Base-by-base conservation (phyloP, 2,113 vertebrate species). In the Arenaria interpres region DNA sequence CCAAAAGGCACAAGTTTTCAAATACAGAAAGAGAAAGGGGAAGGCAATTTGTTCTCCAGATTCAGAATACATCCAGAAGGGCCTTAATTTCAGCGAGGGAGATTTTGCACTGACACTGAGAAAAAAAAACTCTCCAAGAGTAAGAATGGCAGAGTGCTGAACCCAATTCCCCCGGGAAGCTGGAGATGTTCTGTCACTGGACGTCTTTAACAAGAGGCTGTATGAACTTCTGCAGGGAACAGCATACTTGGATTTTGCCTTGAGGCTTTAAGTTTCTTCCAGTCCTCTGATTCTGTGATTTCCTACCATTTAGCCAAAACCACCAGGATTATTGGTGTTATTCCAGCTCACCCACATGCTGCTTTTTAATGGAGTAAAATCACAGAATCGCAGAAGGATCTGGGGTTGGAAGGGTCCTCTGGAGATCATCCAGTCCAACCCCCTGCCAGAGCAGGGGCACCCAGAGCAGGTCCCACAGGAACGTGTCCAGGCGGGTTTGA, bases 211-310 rank as follows among this genome's bases (percentile, higher is more conserved):
- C 48, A 86, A 94, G 67, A 50, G 30, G 9, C 17, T 87, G 2
- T 68, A 43, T 78, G 71, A 76, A 60, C 62, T 90, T 90, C 71
- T 89, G 30, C 80, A 69, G 78, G 67, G 63, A 94, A 73, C 76
- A 35, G 24, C 71, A 76, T 82, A n/a, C 14, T 24, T 35, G 76
- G 71, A 37, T 94, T 85, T 88, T 93, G 71, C 94, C 85, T 73
- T 28, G 10, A 93, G 92, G 78, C 78, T 90, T 73, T 88, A 35
- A 18, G 82, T 90, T 93, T 88, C 63, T 93, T 92, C 88, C 75
- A 85, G 82, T 76, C 23, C 50, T 83, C 50, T 66, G 79, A 57
- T 71, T 86, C 59, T 90, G n/a, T 93, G 62, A 50, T 86, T 88
- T 86, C 50, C 71, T 68, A n/a, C 67, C 71, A 28, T 79, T 83